Percentiles rank a stretch among this genome's conserved stretches.
phyloP scores from a whole-genome alignment of 2,113 vertebrate species.

The Craseonycteris thonglongyai region DNA sequence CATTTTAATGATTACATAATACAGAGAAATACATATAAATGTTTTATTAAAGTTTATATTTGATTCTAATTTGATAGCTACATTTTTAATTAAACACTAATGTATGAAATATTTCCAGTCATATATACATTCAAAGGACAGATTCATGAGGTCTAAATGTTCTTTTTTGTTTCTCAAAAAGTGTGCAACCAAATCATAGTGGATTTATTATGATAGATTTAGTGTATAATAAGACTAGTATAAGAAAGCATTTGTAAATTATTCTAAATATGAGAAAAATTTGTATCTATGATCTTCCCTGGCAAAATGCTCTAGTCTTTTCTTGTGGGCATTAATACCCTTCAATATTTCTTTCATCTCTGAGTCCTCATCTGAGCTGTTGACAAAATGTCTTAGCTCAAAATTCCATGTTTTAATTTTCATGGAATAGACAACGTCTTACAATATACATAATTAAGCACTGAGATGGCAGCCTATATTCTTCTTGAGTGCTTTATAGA shows the following conservation, averaged over 20 bases:
- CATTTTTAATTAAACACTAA: constrained; percentile 24
- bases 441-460: background rate
- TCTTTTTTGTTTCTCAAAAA: background rate
- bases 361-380: background rate
- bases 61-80: background rate
- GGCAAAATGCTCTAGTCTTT: background rate
- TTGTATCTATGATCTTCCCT: background rate
- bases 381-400: background rate
- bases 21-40: background rate
- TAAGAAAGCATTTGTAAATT: background rate
- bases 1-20: background rate
- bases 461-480: background rate
- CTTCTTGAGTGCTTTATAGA: background rate
- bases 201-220: background rate
- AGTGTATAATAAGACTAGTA: background rate
- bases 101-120: background rate
- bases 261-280: background rate
- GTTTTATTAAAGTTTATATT: background rate
- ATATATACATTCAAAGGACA: background rate
- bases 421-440: background rate
- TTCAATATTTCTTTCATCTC: background rate
- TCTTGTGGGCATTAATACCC: background rate
- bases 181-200: background rate
- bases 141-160: background rate
- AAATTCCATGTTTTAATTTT: constrained; percentile 7